Evolutionary conservation across 2,113 vertebrate genomes (phyloP).

Genomic region (Polypterus bichir): DNA sequence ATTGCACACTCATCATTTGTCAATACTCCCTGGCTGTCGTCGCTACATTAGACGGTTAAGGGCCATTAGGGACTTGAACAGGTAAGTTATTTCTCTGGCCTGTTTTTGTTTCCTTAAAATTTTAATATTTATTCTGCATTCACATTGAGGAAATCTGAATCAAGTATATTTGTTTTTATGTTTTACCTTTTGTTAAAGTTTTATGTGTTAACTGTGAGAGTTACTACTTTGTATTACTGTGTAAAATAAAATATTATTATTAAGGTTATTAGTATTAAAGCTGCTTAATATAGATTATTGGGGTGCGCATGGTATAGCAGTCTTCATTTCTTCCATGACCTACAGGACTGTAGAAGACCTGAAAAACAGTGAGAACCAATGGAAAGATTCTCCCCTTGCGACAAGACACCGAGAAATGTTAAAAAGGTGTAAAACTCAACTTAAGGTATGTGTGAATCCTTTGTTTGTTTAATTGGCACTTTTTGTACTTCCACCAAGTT

Average conservation of each 20-base stretch:
- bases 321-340: slow-evolving; percentile 15
- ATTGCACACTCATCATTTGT: slow-evolving; percentile 87
- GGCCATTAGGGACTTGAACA: slow-evolving; percentile 91
- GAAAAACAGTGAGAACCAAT: slow-evolving; percentile 92
- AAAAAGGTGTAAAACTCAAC: slow-evolving; percentile 94
- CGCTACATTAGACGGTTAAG: slow-evolving; percentile 88
- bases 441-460: slow-evolving; percentile 66
- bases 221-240: background rate
- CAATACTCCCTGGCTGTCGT: slow-evolving; percentile 84
- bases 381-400: slow-evolving; percentile 91
- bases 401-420: slow-evolving; percentile 92
- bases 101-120: background rate
- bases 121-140: no score
- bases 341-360: slow-evolving; percentile 90
- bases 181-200: no score
- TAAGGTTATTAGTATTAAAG: background rate
- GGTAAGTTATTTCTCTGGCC: slow-evolving; percentile 39
- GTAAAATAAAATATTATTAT: background rate
- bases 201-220: no score
- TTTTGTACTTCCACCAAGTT: background rate
- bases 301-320: background rate
- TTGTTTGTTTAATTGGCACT: background rate
- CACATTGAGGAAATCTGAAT: no score
- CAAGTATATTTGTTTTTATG: no score
- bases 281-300: background rate